Evolutionary conservation across 1,140 invertebrate species (phyloP), one percentile per base, ranked within the genome.

Genomic region (Heliconius congener): DNA sequence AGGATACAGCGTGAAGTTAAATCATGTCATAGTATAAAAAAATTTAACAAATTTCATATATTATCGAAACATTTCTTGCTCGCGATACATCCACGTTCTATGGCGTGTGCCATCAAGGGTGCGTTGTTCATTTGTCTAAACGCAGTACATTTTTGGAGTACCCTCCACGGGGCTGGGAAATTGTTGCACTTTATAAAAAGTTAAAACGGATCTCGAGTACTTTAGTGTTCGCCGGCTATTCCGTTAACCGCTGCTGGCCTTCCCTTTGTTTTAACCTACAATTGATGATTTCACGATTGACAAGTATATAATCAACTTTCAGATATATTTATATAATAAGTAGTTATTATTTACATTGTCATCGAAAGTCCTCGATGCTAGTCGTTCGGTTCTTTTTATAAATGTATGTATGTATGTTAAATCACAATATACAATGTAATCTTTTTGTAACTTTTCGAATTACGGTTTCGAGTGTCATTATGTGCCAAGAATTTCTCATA

Each of bases 41-140:
- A 30, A 66, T 5, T 0, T 9, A 30, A 66, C 27, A 8, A 0
- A 11, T 30, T 66, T 27, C 9, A 30, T 30, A 6, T 66, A 66
- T 57, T 18, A 30, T 50, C 27, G n/a, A 52, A 52, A 74, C 39
- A 23, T 52, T n/a, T 74, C 23, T 50, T 5, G 39, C 23, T 52
- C 42, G 18, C 60, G 60, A 11, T 76, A 83, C 52, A 76, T 80
- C 78, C 52, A 57, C 74, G 76, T 78, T 73, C 8, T 39, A 78
- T 86, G 91, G 87, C 91, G 92, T 93, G 90, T 92, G 92, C 88
- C 89, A 71, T 73, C 75, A 81, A 91, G 91, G 92, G 91, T 88
- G 91, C 90, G 91, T 86, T 94, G 91, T 92, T 94, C 93, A 93
- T 94, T 94, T 94, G 90, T 93, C 91, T 94, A 93, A 93, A 92